Percentiles rank a stretch among this genome's conserved stretches.
Evolutionary conservation across 2,797 vertebrate species (phyloP).

Genomic region (Eremophila alpestris): DNA sequence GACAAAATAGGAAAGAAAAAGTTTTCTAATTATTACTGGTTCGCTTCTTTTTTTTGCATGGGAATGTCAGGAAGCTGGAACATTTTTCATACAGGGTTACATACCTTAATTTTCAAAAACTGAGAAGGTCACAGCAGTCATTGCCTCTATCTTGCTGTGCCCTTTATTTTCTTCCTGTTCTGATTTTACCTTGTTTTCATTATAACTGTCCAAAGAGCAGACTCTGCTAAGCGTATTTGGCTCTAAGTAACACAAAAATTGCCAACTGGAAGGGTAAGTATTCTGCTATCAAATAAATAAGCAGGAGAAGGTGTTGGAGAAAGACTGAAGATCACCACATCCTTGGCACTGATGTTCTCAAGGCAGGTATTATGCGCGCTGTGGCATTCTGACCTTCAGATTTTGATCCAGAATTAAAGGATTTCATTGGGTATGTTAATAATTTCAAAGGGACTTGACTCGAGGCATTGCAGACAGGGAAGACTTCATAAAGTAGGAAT

Average conservation of each 20-base stretch:
- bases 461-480: not conserved
- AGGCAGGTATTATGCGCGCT: not conserved
- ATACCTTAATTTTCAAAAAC: not conserved
- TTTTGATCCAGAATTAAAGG: not conserved
- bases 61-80: not conserved
- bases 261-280: not conserved
- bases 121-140: not conserved
- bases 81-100: not conserved
- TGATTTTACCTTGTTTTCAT: not conserved
- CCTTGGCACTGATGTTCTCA: not conserved
- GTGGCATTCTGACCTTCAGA: not conserved
- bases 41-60: not conserved
- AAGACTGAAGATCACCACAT: not conserved
- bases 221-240: not conserved
- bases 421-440: not conserved
- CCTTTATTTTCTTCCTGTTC: not conserved
- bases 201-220: not conserved
- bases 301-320: not conserved
- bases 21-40: not conserved
- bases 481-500: not conserved
- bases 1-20: not conserved
- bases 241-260: not conserved
- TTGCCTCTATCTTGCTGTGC: not conserved
- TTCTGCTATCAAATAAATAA: not conserved
- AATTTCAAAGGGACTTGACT: not conserved